phyloP scores from a whole-genome alignment of 2,113 vertebrate species.

The Callionymus lyra region DNA sequence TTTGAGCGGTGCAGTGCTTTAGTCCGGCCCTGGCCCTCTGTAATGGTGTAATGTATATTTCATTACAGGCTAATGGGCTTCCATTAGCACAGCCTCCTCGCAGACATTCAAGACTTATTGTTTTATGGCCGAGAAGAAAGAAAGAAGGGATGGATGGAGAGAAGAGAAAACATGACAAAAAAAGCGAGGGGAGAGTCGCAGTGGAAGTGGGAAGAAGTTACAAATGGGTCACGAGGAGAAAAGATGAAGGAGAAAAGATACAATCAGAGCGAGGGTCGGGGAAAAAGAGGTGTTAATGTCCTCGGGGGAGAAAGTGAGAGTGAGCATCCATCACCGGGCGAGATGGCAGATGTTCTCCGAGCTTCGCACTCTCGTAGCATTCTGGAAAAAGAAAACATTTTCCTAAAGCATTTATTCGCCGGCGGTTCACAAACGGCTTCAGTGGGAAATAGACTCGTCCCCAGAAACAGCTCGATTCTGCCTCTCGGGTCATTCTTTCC shows the following conservation, averaged over 20 bases:
- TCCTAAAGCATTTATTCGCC: slow-evolving; percentile 16
- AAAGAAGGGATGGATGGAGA: slow-evolving; percentile 27
- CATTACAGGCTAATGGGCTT: slow-evolving; percentile 78
- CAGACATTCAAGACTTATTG: slow-evolving; percentile 70
- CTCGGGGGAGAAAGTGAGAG: slow-evolving; percentile 34
- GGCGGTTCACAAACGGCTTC: slow-evolving; percentile 31
- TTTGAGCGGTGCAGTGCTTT: slow-evolving; percentile 66
- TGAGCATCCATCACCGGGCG: slow-evolving; percentile 41
- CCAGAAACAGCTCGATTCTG: too few relatives aligned
- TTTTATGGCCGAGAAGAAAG: slow-evolving; percentile 59
- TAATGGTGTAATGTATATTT: slow-evolving; percentile 80
- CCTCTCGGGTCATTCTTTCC: too few relatives aligned
- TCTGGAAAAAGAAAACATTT: slow-evolving; percentile 6
- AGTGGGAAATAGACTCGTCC: slow-evolving; percentile 28
- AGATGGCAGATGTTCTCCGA: slow-evolving; percentile 38
- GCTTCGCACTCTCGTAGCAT: slow-evolving; percentile 30
- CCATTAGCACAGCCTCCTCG: slow-evolving; percentile 74
- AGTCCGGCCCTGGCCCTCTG: slow-evolving; percentile 54
- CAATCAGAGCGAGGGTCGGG: slow-evolving; percentile 2
- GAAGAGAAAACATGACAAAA: slow-evolving; percentile 27
- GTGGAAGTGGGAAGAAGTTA: slow-evolving; percentile 4
- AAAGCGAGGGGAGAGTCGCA: slow-evolving; percentile 11
- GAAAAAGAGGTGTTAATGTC: slow-evolving; percentile 33
- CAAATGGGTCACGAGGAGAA: slow-evolving; percentile 17
- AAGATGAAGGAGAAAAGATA: slow-evolving; percentile 1